A percentile compares a stretch with the other conserved stretches of the same genome.
phyloP scores from a whole-genome alignment of 2,888 invertebrate species.

The Archips xylosteana region DNA sequence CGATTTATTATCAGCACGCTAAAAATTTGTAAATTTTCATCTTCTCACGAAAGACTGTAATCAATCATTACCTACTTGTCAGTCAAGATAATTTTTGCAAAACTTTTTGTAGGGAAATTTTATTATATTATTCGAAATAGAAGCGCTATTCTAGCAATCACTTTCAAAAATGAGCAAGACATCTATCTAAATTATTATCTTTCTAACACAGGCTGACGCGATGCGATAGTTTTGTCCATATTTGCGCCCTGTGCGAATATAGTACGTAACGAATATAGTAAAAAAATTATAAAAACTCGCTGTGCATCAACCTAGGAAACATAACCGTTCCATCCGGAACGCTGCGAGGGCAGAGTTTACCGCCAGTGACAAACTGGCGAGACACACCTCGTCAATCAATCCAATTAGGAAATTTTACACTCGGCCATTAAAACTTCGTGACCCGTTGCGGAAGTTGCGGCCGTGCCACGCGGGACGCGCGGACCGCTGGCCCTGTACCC shows the following conservation, averaged over 20 bases:
- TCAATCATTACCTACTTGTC: background rate
- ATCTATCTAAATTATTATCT: too few relatives aligned
- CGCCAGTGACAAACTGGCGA: constrained; percentile 57
- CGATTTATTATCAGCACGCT: constrained; percentile 8
- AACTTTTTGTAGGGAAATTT: background rate
- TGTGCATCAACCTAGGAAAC: background rate
- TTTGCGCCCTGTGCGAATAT: too few relatives aligned
- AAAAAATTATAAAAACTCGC: background rate
- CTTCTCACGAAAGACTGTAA: background rate
- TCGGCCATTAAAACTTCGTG: constrained; percentile 69
- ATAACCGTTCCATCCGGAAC: background rate
- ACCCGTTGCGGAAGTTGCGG: constrained; percentile 41
- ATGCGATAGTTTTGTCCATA: too few relatives aligned
- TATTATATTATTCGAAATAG: background rate
- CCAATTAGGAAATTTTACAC: constrained; percentile 71
- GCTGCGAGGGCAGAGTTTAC: constrained; percentile 34
- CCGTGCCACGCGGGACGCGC: constrained; percentile 34
- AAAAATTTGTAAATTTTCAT: constrained; percentile 1
- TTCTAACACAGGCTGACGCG: too few relatives aligned
- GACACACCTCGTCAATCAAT: constrained; percentile 67
- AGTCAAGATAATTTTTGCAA: background rate
- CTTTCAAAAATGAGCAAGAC: background rate
- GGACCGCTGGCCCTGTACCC: constrained; percentile 1
- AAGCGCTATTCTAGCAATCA: background rate
- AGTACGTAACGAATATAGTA: too few relatives aligned